Base-by-base conservation (phyloP, 37 sponge, comb jelly and placozoan genomes). In the Petrosia ficiformis region DNA sequence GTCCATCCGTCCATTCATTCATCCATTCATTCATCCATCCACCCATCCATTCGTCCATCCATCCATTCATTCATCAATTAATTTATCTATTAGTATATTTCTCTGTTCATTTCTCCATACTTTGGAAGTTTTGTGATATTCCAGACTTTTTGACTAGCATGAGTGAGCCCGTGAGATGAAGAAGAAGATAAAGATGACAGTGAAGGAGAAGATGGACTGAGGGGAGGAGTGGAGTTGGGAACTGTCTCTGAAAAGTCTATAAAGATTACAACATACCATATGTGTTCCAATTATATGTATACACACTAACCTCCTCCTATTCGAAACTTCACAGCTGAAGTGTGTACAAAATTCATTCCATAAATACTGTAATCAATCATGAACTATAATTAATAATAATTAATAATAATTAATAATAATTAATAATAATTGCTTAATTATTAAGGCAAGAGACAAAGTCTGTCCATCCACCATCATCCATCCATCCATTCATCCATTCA, bases 321-420 rank as follows among this genome's bases (percentile, higher is more conserved):
- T 28, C 92, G 63, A 67, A 90, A 90, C 56, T 87, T 92, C 35
- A 91, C 61, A 14, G 78, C 65, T 10, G 76, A 43, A 4, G 91
- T 40, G 36, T 89, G 73, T 29, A 95, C 65, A 32, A 73, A 75
- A 43, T 80, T 95, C 96, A 95, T 95, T 32, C 96, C 96, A 75
- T 88, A 92, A 25, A 95, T 68, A 44, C 92, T 88, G 59, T 92
- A 87, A 59, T 95, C 96, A 4, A 95, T 92, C 73, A 95, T 67
- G 35, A 95, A 85, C 90, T 95, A 78, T 24, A 64, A 11, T 30
- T 22, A 48, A 31, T 36, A n/a, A n/a, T n/a, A n/a, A n/a, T n/a
- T n/a, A n/a, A n/a, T n/a, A n/a, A n/a, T n/a, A n/a, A n/a, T n/a
- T n/a, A n/a, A n/a, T n/a, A n/a, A n/a, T n/a, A n/a, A n/a, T n/a